phyloP scores from a whole-genome alignment of 2,888 invertebrate species.

The Pyrrhosoma nymphula region DNA sequence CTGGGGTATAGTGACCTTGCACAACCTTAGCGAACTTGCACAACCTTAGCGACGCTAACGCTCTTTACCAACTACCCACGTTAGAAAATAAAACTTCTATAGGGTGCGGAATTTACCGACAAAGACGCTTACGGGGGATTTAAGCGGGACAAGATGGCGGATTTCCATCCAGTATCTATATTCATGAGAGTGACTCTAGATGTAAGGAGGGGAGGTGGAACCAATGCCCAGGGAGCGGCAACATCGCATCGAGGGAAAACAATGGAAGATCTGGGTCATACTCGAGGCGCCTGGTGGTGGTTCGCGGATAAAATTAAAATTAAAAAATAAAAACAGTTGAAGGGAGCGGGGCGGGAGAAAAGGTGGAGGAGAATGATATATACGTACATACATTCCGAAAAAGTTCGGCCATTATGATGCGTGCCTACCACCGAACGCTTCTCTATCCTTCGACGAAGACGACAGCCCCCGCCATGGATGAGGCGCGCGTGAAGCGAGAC shows the following conservation, averaged over 20 bases:
- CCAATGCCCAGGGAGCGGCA: neutral
- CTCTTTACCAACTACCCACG: no score
- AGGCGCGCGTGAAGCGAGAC: neutral
- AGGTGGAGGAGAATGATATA: no score
- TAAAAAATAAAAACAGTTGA: neutral
- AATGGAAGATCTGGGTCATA: slow-evolving; percentile 62
- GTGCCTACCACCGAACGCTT: neutral
- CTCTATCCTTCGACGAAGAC: neutral
- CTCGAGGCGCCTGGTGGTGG: slow-evolving; percentile 41
- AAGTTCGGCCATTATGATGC: slow-evolving; percentile 39
- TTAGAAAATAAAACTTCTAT: no score
- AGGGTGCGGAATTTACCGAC: no score
- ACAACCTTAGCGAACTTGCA: no score
- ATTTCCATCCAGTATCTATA: no score
- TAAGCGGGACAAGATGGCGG: neutral
- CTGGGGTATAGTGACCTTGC: no score
- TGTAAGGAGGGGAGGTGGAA: neutral
- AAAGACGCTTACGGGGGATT: neutral
- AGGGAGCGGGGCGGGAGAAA: neutral
- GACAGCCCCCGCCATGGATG: neutral
- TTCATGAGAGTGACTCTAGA: no score
- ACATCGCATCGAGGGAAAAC: slow-evolving; percentile 48
- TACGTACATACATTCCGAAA: no score
- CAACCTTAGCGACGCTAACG: no score
- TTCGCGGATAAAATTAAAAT: slow-evolving; percentile 45